phyloP scores from a whole-genome alignment of 2,888 invertebrate species.

The Temnothorax rugatulus region DNA sequence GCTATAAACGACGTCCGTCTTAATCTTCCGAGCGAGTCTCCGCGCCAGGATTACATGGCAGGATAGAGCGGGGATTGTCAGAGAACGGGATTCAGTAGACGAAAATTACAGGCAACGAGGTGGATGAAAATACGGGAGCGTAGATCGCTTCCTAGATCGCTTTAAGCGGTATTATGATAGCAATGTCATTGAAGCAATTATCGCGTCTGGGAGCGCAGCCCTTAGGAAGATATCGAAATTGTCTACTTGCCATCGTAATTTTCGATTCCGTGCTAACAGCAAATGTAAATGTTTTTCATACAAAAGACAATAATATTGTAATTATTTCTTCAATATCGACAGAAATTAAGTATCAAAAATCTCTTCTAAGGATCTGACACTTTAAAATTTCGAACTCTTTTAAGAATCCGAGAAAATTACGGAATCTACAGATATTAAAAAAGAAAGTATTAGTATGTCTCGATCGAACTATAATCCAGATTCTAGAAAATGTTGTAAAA shows the following conservation, averaged over 20 bases:
- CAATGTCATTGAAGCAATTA: constrained; percentile 16
- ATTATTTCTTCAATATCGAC: no score
- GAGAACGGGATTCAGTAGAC: background rate
- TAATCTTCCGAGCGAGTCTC: constrained; percentile 33
- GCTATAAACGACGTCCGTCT: constrained; percentile 23
- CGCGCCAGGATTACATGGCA: background rate
- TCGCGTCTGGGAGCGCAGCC: background rate
- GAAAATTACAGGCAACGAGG: constrained; percentile 15
- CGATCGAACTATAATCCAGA: background rate
- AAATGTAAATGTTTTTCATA: background rate
- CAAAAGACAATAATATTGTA: background rate
- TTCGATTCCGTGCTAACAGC: background rate
- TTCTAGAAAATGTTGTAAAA: background rate
- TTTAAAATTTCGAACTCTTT: background rate
- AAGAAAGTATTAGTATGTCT: background rate
- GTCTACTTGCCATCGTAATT: background rate
- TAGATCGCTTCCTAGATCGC: background rate
- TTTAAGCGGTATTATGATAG: constrained; percentile 17
- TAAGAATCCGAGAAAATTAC: background rate
- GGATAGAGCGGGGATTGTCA: constrained; percentile 18
- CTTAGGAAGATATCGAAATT: background rate
- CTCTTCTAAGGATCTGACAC: background rate
- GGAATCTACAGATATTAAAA: background rate
- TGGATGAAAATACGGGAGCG: constrained; percentile 25
- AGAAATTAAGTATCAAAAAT: background rate